A percentile compares a stretch with the other conserved stretches of the same genome.
These are phyloP conservation scores for Urocynchramus pylzowi DNA, from an alignment of 2,113 vertebrate species.

Conservation along the genomic window DNA sequence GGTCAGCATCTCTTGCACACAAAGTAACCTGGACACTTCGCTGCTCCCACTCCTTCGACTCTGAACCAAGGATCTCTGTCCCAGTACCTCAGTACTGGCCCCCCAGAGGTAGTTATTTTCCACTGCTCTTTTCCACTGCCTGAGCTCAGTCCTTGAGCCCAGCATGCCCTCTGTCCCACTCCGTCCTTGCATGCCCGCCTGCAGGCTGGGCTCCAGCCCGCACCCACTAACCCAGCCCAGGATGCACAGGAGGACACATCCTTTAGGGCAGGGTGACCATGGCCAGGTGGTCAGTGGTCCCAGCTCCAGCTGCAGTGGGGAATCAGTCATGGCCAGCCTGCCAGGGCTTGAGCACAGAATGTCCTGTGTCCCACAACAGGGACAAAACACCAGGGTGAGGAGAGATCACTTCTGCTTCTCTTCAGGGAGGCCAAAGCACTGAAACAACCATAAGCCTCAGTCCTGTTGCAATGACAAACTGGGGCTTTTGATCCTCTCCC, in stretches of 20 bases:
- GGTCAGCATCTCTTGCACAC: background rate
- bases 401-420: background rate
- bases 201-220: background rate
- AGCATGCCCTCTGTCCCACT: background rate
- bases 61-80: background rate
- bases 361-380: fast-evolving
- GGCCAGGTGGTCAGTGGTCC: fast-evolving
- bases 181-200: background rate
- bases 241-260: background rate
- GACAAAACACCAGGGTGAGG: background rate
- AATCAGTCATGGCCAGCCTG: background rate
- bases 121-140: background rate
- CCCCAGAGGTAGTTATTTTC: background rate
- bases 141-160: background rate
- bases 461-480: fast-evolving
- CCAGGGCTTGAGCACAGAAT: background rate
- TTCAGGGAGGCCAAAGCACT: background rate
- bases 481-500: background rate
- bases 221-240: background rate
- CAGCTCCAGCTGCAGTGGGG: background rate
- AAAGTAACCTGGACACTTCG: background rate
- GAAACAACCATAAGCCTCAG: background rate
- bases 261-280: background rate
- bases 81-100: fast-evolving
- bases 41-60: background rate